These are phyloP conservation scores for Astur gentilis DNA, from an alignment of 2,113 vertebrate genomes.

Conservation along the genomic window DNA sequence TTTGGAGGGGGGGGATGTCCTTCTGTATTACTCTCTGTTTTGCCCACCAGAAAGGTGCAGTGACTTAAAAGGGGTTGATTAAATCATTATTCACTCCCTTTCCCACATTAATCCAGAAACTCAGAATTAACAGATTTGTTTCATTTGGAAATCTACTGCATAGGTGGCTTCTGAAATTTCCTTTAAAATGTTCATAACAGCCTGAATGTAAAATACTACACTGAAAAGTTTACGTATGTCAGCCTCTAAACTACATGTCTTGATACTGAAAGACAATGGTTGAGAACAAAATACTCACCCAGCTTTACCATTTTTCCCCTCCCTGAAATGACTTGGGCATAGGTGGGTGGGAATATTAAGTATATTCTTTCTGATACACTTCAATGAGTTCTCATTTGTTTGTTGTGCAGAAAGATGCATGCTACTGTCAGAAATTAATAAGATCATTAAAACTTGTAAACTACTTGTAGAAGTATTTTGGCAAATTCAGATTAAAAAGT, in stretches of 20 bases:
- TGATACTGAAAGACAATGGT: background rate
- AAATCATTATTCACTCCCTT: background rate
- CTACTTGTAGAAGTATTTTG: background rate
- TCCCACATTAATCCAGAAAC: background rate
- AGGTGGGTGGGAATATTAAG: background rate
- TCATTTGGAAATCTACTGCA: background rate
- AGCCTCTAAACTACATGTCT: background rate
- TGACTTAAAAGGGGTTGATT: background rate
- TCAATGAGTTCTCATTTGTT: background rate
- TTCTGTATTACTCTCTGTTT: background rate
- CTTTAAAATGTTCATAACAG: background rate
- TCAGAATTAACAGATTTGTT: background rate
- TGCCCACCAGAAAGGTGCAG: background rate
- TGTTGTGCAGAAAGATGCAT: background rate
- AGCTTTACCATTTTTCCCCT: background rate
- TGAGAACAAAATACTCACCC: background rate
- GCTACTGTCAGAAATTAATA: background rate
- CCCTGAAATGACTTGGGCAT: background rate
- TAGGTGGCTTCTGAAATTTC: background rate
- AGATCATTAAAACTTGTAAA: background rate
- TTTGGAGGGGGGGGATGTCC: too few species aligned
- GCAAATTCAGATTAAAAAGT: background rate
- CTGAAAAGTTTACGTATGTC: background rate
- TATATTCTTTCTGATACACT: background rate
- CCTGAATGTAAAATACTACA: background rate